Base-by-base conservation (phyloP, 2,888 invertebrate genomes). In the Amphipoea oculea region DNA sequence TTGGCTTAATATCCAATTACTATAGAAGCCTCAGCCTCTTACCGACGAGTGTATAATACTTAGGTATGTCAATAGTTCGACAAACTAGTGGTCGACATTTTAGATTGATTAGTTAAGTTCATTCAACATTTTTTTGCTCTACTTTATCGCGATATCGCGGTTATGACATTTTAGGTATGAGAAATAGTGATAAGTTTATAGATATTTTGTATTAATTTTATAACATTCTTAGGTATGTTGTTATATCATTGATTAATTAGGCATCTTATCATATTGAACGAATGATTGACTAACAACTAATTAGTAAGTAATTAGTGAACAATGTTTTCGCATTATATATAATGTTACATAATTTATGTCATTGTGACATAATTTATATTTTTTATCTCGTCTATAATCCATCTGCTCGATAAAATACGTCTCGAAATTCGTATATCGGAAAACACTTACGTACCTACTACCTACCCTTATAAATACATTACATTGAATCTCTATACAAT, bases 211-310 rank as follows among this genome's bases (percentile, higher is more conserved):
- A 40, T 40, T n/a, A 11, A 74, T 74, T 4, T 51, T 51, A 4
- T 51, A 51, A 4, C 17, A 51, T 17, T 51, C 29, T 63, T n/a
- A 29, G 2, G 14, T 62, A 29, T 5, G 5, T 51, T 51, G 17
- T 42, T 48, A 11, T 17, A 29, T 68, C 17, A 78, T 68, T 51
- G 51, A 54, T 78, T 36, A 17, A 51, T 51, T 51, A 51, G 5
- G 5, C 17, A 42, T 11, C 51, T 62, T 42, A 77, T 68, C 60
- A 23, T 51, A 48, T 17, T 68, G 3, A 66, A 77, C 48, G 14
- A 78, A 45, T 74, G 65, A 57, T 77, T n/a, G 29, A 62, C n/a
- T 40, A 6, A 5, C 7, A 67, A 78, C 17, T 23, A 51, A 68
- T 68, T 42, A 29, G 40, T 48, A 0, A 14, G 42, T 45, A 45